Evolutionary conservation across 2,113 vertebrate genomes (phyloP), one percentile per base, ranked within the genome.

Genomic region (Heterocephalus glaber): DNA sequence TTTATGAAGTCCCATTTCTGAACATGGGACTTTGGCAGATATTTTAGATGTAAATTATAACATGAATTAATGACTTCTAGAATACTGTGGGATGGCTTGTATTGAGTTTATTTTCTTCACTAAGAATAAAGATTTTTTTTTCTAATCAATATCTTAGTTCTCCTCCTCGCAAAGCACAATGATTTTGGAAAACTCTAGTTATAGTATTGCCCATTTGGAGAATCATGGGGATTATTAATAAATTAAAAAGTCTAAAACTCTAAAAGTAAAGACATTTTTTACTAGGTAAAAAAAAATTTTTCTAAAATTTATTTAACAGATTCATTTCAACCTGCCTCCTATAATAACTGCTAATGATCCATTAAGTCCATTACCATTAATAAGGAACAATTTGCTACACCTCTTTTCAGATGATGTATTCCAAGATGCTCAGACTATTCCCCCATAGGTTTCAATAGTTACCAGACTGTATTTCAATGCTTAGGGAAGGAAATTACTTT

Each of bases 371-470:
- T 84, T 87, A 14, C 54, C 0, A 0, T 88, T 56, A 79, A 84
- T 65, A 38, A 92, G 44, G 14, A 89, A 60, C 24, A 76, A 28
- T 70, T 82, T 68, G 5, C 38, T 28, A 74, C 24, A 13, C 30
- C 8, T 35, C 28, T 80, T 91, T 85, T 41, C 77, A 89, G 41
- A 83, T 65, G 41, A 92, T 58, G 38, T 81, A 56, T 94, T 95
- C 38, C 26, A 28, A 96, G 65, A 76, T 33, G 56, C 24, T 58
- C 8, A 49, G 19, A 28, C 20, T 77, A 5, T 44, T 60, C 4
- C 86, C 19, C 24, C 11, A 11, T 33, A n/a, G 47, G 58, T 86
- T 76, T 93, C 77, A 58, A 6, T 47, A 5, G 70, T 79, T 81
- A 68, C 33, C 8, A 58, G 63, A 58, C 17, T 91, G 16, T 22